Evolutionary conservation across 2,113 vertebrate species (phyloP).

Genomic region (Entelurus aequoreus): DNA sequence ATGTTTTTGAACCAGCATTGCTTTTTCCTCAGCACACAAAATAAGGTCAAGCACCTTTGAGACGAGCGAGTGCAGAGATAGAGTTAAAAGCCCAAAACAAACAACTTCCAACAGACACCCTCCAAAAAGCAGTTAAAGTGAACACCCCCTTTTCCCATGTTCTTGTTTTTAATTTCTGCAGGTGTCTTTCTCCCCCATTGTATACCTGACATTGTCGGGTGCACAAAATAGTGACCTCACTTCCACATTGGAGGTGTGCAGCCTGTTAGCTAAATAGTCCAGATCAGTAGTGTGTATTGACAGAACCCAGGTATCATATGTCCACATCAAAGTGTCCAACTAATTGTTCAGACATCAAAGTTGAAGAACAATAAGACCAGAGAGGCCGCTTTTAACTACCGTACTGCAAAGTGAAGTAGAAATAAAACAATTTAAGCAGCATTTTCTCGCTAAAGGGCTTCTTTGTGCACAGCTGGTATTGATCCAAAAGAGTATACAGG

Average conservation of each 20-base stretch:
- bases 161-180: neutral
- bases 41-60: no score
- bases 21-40: no score
- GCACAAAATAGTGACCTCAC: neutral
- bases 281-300: neutral
- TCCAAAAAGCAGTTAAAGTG: no score
- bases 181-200: neutral
- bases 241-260: neutral
- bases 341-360: slow-evolving; percentile 42
- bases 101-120: no score
- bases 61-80: no score
- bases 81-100: no score
- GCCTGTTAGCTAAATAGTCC: neutral
- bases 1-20: no score
- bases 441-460: neutral
- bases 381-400: slow-evolving; percentile 26
- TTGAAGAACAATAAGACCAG: slow-evolving; percentile 28
- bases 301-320: slow-evolving; percentile 8
- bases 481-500: neutral
- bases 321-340: slow-evolving; percentile 40
- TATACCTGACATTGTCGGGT: neutral
- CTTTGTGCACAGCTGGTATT: neutral
- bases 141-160: no score
- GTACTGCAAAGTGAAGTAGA: slow-evolving; percentile 4
- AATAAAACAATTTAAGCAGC: no score